Percentiles rank a stretch among this genome's conserved stretches.
phyloP scores from a whole-genome alignment of 2,113 vertebrate genomes.

The Geococcyx californianus region DNA sequence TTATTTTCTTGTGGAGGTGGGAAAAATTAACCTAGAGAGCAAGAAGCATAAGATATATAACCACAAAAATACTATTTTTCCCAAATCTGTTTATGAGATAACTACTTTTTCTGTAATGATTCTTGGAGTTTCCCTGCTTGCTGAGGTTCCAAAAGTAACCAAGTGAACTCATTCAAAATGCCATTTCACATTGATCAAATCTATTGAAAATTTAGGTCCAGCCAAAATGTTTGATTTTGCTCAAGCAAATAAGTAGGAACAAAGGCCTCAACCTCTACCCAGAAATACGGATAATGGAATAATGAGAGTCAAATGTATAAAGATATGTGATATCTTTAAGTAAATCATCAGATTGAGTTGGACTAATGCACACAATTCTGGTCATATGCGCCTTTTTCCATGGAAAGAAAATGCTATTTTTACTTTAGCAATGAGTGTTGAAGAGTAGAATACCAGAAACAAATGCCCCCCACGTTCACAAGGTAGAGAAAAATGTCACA shows the following conservation, averaged over 20 bases:
- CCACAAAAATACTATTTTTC: background rate
- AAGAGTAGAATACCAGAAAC: background rate
- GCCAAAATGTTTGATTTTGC: background rate
- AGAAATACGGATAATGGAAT: background rate
- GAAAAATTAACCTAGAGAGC: background rate
- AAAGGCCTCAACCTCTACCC: background rate
- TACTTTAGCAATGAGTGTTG: background rate
- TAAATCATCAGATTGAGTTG: background rate
- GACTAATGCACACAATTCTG: background rate
- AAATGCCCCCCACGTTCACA: background rate
- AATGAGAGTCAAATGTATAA: background rate
- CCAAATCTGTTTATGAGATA: background rate
- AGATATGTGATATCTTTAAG: background rate
- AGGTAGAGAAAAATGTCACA: background rate
- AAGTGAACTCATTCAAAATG: background rate
- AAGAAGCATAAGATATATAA: background rate
- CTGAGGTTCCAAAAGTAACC: background rate
- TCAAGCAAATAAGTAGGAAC: background rate
- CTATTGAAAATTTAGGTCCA: background rate
- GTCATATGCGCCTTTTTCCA: background rate
- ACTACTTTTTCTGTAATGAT: background rate
- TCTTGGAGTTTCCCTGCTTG: background rate
- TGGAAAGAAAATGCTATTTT: background rate
- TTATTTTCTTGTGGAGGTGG: background rate
- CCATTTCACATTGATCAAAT: background rate